Evolutionary conservation across 92 coral and sea anemone genomes (phyloP).

Genomic region (Porites cylindrica): DNA sequence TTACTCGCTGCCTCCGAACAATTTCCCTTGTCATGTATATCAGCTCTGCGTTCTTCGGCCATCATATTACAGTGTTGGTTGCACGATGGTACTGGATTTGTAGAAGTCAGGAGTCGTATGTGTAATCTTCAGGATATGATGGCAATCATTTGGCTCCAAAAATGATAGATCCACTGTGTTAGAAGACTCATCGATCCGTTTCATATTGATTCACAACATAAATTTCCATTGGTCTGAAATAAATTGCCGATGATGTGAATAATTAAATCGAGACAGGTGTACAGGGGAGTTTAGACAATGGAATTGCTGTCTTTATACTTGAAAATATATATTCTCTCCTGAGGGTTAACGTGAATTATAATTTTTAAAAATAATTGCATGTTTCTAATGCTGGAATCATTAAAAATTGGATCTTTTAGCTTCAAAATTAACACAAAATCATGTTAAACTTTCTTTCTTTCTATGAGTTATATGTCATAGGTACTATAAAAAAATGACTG

Average conservation of each 20-base stretch:
- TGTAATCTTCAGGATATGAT: not conserved
- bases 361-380: not conserved
- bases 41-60: slow-evolving; percentile 4
- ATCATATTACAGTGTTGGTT: not conserved
- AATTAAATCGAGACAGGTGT: slow-evolving; percentile 43
- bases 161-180: slow-evolving; percentile 13
- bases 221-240: slow-evolving; percentile 28
- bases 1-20: slow-evolving; percentile 27
- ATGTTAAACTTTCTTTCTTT: too few species aligned
- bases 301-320: slow-evolving; percentile 1
- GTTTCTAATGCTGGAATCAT: too few species aligned
- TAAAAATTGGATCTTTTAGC: too few species aligned
- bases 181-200: slow-evolving; percentile 22
- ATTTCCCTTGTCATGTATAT: not conserved
- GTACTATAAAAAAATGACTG: too few species aligned
- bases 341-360: not conserved
- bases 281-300: slow-evolving; percentile 8
- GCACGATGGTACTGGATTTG: not conserved
- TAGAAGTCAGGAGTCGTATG: not conserved
- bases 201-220: slow-evolving; percentile 2
- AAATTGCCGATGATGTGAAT: slow-evolving; percentile 24
- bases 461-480: too few species aligned
- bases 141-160: not conserved
- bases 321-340: not conserved
- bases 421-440: too few species aligned